Evolutionary conservation across 2,797 vertebrate species (phyloP).

Genomic region (Myioborus miniatus): DNA sequence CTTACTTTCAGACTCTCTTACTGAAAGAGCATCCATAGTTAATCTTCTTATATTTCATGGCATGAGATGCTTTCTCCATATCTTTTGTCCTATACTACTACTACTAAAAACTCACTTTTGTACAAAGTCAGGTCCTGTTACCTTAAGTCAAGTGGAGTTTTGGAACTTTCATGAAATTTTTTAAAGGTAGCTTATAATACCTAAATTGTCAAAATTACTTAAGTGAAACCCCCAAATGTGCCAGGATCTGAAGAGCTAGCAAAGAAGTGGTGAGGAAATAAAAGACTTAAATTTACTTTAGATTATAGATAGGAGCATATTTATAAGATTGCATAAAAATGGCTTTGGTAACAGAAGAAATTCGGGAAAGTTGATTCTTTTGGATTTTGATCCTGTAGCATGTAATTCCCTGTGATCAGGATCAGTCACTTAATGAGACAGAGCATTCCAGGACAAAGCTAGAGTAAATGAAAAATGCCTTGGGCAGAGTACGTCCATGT

Average conservation of each 20-base stretch:
- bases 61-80: background rate
- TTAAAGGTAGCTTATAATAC: background rate
- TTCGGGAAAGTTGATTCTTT: background rate
- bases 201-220: background rate
- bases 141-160: background rate
- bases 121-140: background rate
- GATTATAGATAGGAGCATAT: background rate
- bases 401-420: background rate
- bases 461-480: constrained; percentile 18
- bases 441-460: background rate
- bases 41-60: background rate
- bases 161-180: background rate
- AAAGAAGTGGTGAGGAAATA: background rate
- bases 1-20: background rate
- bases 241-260: background rate
- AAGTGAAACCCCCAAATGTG: background rate
- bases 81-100: background rate
- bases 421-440: background rate
- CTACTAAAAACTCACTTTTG: background rate
- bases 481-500: background rate
- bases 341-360: background rate
- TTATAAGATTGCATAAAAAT: background rate
- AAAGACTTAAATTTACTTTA: constrained; percentile 12
- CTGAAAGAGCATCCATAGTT: background rate
- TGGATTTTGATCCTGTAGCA: background rate